Conservation (phyloP, 2,888 invertebrate genomes). For the Imbricaverruca yamaguchii region DNA sequence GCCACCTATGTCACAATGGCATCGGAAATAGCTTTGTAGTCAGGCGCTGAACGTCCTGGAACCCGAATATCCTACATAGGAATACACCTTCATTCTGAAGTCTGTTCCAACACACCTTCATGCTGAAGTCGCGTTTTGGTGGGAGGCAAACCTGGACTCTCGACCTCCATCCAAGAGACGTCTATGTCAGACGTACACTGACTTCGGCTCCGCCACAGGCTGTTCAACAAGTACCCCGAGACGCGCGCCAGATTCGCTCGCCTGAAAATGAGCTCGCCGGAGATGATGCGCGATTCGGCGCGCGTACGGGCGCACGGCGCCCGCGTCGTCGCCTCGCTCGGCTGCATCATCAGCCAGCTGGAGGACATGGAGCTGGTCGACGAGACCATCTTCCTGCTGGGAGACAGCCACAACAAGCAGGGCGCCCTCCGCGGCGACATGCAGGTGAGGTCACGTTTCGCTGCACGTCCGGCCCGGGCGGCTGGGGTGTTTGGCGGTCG, state of each 20-base stretch:
- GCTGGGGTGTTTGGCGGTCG: too few relatives aligned
- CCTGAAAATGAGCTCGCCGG: background rate
- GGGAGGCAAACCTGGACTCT: too few relatives aligned
- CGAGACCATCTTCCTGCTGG: slow-evolving; percentile 12
- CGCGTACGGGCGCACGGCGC: background rate
- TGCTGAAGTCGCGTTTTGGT: too few relatives aligned
- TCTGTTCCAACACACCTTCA: too few relatives aligned
- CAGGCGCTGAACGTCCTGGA: too few relatives aligned
- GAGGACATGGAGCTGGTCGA: background rate
- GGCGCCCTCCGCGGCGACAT: background rate
- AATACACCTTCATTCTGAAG: too few relatives aligned
- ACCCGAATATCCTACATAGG: too few relatives aligned
- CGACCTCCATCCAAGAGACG: too few relatives aligned
- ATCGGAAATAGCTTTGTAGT: too few relatives aligned
- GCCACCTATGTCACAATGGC: too few relatives aligned
- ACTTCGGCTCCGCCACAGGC: background rate
- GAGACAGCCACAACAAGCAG: background rate
- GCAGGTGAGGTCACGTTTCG: background rate
- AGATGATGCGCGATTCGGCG: background rate
- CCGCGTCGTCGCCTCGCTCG: background rate
- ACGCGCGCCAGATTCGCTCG: background rate
- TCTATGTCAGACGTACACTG: too few relatives aligned
- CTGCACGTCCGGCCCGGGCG: too few relatives aligned
- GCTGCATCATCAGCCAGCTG: background rate
- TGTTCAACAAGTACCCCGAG: slow-evolving; percentile 10